Evolutionary conservation across 2,113 vertebrate species (phyloP).

Genomic region (Atlantisia rogersi): DNA sequence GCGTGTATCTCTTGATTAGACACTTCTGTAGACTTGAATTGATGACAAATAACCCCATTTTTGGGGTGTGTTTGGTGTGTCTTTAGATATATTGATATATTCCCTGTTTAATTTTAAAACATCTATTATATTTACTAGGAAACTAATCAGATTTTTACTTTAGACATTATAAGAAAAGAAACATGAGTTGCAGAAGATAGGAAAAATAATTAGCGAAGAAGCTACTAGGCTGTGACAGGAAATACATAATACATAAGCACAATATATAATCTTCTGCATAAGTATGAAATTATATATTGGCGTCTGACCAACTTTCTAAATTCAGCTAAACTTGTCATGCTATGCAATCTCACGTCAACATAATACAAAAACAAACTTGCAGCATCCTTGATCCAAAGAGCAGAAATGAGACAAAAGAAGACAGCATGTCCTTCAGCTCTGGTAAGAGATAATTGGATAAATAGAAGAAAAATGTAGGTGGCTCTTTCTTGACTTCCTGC

Average conservation of each 20-base stretch:
- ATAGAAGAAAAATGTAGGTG: neutral
- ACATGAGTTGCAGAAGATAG: neutral
- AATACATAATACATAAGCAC: neutral
- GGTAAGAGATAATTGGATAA: neutral
- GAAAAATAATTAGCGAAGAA: slow-evolving; percentile 14
- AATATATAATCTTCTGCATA: neutral
- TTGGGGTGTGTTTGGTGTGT: neutral
- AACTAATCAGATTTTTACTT: neutral
- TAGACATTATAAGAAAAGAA: neutral
- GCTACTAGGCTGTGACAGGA: neutral
- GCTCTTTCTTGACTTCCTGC: neutral
- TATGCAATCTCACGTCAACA: neutral
- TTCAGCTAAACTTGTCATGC: neutral
- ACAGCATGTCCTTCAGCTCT: neutral
- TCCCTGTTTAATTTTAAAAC: neutral
- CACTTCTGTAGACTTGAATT: neutral
- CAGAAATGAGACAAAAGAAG: neutral
- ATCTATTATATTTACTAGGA: neutral
- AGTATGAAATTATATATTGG: neutral
- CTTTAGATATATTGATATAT: neutral
- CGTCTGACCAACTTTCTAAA: neutral
- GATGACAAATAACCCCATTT: neutral
- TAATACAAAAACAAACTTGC: neutral
- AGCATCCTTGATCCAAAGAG: neutral
- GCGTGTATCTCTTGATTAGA: neutral